Percentiles rank a stretch among this genome's conserved stretches.
These are phyloP conservation scores for Thripadectes ignobilis DNA, from an alignment of 2,797 vertebrate genomes.

Conservation along the genomic window DNA sequence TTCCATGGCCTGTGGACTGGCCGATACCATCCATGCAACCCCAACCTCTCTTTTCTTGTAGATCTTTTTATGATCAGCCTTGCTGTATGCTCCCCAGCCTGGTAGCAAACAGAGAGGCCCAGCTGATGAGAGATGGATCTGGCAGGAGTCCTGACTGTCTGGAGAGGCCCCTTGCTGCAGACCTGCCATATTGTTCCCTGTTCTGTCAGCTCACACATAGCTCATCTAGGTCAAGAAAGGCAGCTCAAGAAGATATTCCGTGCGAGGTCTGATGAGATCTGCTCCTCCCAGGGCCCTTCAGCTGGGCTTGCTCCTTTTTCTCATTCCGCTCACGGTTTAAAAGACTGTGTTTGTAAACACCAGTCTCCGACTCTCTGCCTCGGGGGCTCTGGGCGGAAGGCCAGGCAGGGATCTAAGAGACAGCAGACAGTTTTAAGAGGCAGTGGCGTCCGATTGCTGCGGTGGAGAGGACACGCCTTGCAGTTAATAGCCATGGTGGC, in stretches of 20 bases:
- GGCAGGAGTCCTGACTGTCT: neutral
- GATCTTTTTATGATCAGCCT: neutral
- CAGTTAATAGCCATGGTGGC: conserved; percentile 6
- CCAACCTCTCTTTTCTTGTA: neutral
- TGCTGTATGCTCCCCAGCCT: neutral
- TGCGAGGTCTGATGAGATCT: neutral
- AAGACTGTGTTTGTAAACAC: conserved; percentile 59
- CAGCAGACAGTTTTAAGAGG: conserved; percentile 56
- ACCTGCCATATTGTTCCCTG: neutral
- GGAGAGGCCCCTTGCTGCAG: neutral
- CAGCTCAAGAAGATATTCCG: neutral
- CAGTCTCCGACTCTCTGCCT: neutral
- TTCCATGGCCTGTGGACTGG: neutral
- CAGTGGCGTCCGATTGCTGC: neutral
- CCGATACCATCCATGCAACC: neutral
- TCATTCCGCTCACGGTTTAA: neutral
- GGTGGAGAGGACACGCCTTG: conserved; percentile 8
- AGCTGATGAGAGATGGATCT: neutral
- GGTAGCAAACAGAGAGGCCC: neutral
- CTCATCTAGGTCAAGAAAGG: neutral
- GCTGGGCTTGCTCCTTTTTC: conserved; percentile 7
- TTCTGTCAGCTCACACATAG: neutral
- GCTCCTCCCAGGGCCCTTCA: neutral
- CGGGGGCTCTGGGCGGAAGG: neutral
- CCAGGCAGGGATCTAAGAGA: conserved; percentile 43